These are phyloP conservation scores for Elgaria multicarinata DNA, from an alignment of 2,113 vertebrate genomes.

Conservation along the genomic window DNA sequence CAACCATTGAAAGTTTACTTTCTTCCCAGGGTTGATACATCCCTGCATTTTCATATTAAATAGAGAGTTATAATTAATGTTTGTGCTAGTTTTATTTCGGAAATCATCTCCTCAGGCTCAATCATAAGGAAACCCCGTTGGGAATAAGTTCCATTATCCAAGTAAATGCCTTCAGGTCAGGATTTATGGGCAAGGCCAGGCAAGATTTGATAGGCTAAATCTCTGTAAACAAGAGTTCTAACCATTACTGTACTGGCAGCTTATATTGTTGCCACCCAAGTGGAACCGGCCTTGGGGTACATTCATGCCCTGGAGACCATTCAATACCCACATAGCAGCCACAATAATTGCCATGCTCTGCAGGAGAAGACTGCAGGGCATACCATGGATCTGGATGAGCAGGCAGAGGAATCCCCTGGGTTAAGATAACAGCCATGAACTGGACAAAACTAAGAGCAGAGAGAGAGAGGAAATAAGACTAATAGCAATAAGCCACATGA, in stretches of 20 bases:
- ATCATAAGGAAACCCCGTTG: background rate
- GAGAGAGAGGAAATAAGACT: background rate
- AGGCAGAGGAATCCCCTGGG: background rate
- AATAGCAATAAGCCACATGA: conserved; percentile 4
- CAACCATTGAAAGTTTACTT: background rate
- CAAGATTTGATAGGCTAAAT: conserved; percentile 2
- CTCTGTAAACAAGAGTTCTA: background rate
- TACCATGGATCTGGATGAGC: background rate
- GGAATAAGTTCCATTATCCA: conserved; percentile 1
- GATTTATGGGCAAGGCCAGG: conserved; percentile 19
- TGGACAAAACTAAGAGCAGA: background rate
- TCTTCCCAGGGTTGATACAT: background rate
- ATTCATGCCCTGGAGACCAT: background rate
- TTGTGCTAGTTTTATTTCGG: background rate
- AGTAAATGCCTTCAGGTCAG: background rate
- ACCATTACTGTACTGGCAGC: background rate
- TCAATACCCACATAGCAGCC: background rate
- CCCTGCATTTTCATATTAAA: background rate
- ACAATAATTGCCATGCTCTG: background rate
- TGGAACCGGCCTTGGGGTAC: background rate
- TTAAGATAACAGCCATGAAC: background rate
- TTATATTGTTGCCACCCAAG: background rate
- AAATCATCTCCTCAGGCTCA: background rate
- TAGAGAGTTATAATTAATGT: background rate
- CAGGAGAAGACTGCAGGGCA: background rate